Evolutionary conservation across 2,888 invertebrate genomes (phyloP).

Genomic region (Stenodera caucasica): DNA sequence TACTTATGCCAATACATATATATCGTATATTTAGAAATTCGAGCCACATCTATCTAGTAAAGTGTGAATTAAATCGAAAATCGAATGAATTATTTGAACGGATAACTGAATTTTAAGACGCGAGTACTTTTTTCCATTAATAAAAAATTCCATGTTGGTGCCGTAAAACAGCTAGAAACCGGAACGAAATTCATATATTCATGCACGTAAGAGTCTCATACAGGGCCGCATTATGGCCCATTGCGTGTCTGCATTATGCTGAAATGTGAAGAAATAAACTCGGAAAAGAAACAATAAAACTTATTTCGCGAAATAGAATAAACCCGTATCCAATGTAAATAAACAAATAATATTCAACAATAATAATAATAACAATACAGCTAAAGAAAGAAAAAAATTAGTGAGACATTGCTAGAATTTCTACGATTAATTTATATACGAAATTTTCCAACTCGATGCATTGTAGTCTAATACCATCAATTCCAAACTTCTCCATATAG

Average conservation of each 20-base stretch:
- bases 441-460: neutral
- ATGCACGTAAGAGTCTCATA: conserved; percentile 6
- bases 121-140: neutral
- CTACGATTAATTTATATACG: neutral
- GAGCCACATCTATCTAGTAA: too few relatives aligned
- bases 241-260: neutral
- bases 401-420: too few relatives aligned
- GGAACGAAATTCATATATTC: conserved; percentile 6
- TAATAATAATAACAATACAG: too few relatives aligned
- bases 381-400: too few relatives aligned
- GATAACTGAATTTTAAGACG: too few relatives aligned
- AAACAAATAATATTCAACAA: too few relatives aligned
- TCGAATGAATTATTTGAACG: neutral
- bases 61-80: neutral
- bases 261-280: conserved; percentile 3
- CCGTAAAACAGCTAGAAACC: neutral
- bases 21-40: neutral
- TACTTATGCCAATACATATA: neutral
- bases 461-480: neutral
- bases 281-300: neutral
- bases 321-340: too few relatives aligned
- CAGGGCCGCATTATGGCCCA: neutral
- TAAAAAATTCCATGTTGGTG: neutral
- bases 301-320: neutral
- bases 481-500: neutral